Evolutionary conservation across 2,113 vertebrate species (phyloP), one percentile per base, ranked within the genome.

Genomic region (Callopanchax toddi): DNA sequence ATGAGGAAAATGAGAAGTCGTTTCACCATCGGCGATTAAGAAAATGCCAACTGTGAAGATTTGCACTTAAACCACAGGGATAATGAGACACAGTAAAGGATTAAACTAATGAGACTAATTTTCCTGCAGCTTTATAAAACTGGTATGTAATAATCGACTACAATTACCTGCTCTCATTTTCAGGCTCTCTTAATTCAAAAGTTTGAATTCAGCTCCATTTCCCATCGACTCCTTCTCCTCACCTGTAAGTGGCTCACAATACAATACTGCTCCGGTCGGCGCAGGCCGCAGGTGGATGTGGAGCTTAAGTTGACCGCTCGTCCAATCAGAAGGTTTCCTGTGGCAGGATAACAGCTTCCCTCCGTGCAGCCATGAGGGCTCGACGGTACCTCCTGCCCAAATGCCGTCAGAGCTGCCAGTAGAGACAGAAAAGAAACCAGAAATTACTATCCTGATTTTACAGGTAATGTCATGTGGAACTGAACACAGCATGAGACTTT

Each of bases 171-270:
- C 10, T 26, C 16, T 16, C 16, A 56, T 26, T 12, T 40, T 8
- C 4, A 10, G 1, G 17, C 3, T 32, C 26, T 16, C 23, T 26
- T 23, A 39, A 0, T 42, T n/a, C 2, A n/a, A 40, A 3, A 11
- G 13, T 10, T 4, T 8, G 6, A 8, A 21, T 55, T 21, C 16
- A 17, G 32, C 9, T 15, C 34, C 12, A 4, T 16, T 42, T 26
- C 9, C 11, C 17, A 6, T 1, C 74, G 32, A 22, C 34, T 43
- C 17, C 50, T 52, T 21, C 20, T 25, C 10, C 75, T 72, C 57
- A 94, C 93, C 92, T 94, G 92, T 16, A 94, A 89, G 68, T 95
- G 93, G 86, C 93, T 95, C 85, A 96, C 92, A 0, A 95, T 93
- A 65, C 94, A 97, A 84, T 92, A 96, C 2, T 82, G 84, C 60